Base-by-base conservation (phyloP, 2,888 invertebrate species). In the Standfussiana lucernea region DNA sequence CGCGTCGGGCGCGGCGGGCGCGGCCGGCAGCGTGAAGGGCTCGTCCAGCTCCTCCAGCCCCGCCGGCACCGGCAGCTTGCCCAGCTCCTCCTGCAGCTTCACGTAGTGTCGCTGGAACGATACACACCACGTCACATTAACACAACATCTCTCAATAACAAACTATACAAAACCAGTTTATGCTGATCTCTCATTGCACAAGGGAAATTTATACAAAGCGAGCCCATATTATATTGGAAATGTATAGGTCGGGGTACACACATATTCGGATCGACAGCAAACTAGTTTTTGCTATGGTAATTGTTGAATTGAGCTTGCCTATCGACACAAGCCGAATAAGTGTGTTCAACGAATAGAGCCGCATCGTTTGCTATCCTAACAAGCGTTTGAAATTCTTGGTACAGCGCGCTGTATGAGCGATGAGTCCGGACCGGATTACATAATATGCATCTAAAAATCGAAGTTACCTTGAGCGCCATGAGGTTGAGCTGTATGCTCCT, bases 1-100 rank as follows among this genome's bases (percentile, higher is more conserved):
- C 94, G 88, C 94, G 90, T 92, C 85, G 90, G 93, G 94, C 84
- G 94, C 93, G 72, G 61, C 10, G 4, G 69, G 69, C 37, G 72
- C 72, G 72, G 72, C 72, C 24, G 96, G 96, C 91, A 95, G 92
- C 91, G 90, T 90, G 94, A 96, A 95, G 28, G 97, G 97, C 91
- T 97, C 97, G 90, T 97, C 97, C 89, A 98, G 94, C 90, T 98
- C 98, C 93, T 98, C 98, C 68, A 98, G 94, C 24, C 98, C 98
- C 65, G 97, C 96, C 11, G 99, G 99, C 50, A 98, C 98, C 90
- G 98, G 97, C 93, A 99, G 97, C 95, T 98, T 98, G 83, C 97
- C 97, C 88, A 99, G 96, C 95, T 99, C 99, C 93, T 99, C 99
- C 89, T 98, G 98, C 84, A 99, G 96, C 92, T 98, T 98, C 87